These are phyloP conservation scores for Machimus atricapillus DNA, from an alignment of 2,888 invertebrate species.

Conservation along the genomic window DNA sequence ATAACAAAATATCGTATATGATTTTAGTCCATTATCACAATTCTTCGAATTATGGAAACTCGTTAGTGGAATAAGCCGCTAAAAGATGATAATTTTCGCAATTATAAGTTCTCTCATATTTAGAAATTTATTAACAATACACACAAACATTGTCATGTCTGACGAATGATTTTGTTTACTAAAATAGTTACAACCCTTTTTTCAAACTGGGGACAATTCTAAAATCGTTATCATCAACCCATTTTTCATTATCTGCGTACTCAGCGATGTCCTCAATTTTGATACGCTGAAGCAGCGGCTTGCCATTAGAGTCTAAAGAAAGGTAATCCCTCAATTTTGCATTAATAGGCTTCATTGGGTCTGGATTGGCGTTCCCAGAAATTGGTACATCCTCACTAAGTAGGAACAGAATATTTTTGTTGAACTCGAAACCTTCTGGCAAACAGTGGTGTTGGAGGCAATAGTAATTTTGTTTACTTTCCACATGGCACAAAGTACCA, in stretches of 20 bases:
- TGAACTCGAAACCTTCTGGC: slow-evolving; percentile 73
- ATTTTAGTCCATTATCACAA: neutral
- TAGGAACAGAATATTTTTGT: slow-evolving; percentile 65
- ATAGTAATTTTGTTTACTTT: slow-evolving; percentile 71
- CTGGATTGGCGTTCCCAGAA: slow-evolving; percentile 70
- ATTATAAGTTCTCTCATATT: neutral
- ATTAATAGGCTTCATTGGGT: slow-evolving; percentile 60
- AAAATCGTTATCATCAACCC: slow-evolving; percentile 72
- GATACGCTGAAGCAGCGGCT: slow-evolving; percentile 69
- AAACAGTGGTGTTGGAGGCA: slow-evolving; percentile 79
- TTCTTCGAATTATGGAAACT: neutral
- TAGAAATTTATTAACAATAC: neutral
- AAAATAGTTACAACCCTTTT: neutral
- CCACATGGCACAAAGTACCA: slow-evolving; percentile 80
- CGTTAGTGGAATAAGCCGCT: neutral
- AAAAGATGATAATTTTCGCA: neutral
- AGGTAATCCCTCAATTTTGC: slow-evolving; percentile 68
- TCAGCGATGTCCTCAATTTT: slow-evolving; percentile 62
- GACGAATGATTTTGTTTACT: neutral
- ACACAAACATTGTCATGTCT: neutral
- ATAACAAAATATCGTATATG: neutral
- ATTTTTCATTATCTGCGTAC: slow-evolving; percentile 60
- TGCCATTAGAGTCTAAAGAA: slow-evolving; percentile 68
- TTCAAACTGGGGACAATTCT: slow-evolving; percentile 52
- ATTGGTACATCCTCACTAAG: slow-evolving; percentile 68